Evolutionary conservation across 2,797 vertebrate species (phyloP).

Genomic region (Chrysocyon brachyurus): DNA sequence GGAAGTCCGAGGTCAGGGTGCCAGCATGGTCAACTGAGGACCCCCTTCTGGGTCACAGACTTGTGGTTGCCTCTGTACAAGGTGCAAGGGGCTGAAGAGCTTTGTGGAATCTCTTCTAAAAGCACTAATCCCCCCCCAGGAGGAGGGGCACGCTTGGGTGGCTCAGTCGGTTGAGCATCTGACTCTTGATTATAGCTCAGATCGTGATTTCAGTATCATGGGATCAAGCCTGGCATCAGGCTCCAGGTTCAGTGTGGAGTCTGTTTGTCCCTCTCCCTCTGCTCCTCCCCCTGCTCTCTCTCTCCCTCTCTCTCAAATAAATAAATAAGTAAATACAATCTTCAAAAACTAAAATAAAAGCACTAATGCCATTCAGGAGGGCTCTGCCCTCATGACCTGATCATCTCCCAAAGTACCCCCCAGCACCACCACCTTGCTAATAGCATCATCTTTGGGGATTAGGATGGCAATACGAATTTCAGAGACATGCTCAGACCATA

Average conservation of each 20-base stretch:
- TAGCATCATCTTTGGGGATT: not conserved
- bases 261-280: not conserved
- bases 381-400: not conserved
- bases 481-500: too few relatives aligned
- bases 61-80: not conserved
- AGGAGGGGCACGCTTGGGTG: not conserved
- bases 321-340: not conserved
- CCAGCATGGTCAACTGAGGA: not conserved
- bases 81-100: not conserved
- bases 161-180: not conserved
- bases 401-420: not conserved
- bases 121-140: not conserved
- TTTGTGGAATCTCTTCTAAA: not conserved
- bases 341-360: not conserved
- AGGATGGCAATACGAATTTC: not conserved
- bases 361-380: not conserved
- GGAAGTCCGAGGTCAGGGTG: not conserved
- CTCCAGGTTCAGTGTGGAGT: fast-evolving
- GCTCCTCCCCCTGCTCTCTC: not conserved
- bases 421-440: not conserved
- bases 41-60: not conserved
- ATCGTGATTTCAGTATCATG: not conserved
- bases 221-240: not conserved
- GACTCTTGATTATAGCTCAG: not conserved
- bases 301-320: not conserved